Evolutionary conservation across 2,797 vertebrate genomes (phyloP), one percentile per base, ranked within the genome.

Genomic region (Acanthis flammea): DNA sequence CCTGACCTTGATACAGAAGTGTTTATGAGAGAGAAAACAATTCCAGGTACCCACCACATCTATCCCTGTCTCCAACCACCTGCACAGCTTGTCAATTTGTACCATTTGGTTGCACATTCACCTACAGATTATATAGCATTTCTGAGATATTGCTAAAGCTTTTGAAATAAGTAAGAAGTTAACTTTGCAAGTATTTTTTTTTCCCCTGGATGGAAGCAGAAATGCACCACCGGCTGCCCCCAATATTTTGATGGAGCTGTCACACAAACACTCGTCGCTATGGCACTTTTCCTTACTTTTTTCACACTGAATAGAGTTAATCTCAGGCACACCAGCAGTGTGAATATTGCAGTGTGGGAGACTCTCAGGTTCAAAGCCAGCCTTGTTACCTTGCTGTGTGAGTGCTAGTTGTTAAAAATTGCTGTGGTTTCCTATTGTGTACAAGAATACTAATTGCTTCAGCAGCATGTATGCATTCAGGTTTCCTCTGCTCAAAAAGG

Each of bases 181-280:
- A 71, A 86, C 85, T 93, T 93, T 53, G 72, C 61, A 75, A 88
- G 82, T 81, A 33, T 68, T 62, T 65, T 65, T 65, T 77, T 61
- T 22, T n/a, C n/a, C 62, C 72, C 72, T 70, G 70, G 78, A 57
- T 76, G 55, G 84, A 70, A 94, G 45, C 54, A 93, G 91, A 94
- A 96, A 68, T 83, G 78, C 78, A 87, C 45, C 76, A 62, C 63
- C 6, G 30, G 58, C 70, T 92, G 78, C 88, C 86, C 92, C 86
- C 90, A 95, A 89, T 95, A 91, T 97, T 97, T 96, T 96, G 94
- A 93, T 57, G 88, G 92, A 91, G 58, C 91, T 91, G 94, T 96
- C 94, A 92, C 42, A 44, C 65, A 85, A 92, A 94, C 47, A 62
- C 68, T 93, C 14, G 9, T 93, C 62, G 45, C 91, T 80, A 5